A percentile compares a stretch with the other conserved stretches of the same genome.
Conservation (phyloP, 1,140 invertebrate genomes). For the Cyphomyrmex costatus region DNA sequence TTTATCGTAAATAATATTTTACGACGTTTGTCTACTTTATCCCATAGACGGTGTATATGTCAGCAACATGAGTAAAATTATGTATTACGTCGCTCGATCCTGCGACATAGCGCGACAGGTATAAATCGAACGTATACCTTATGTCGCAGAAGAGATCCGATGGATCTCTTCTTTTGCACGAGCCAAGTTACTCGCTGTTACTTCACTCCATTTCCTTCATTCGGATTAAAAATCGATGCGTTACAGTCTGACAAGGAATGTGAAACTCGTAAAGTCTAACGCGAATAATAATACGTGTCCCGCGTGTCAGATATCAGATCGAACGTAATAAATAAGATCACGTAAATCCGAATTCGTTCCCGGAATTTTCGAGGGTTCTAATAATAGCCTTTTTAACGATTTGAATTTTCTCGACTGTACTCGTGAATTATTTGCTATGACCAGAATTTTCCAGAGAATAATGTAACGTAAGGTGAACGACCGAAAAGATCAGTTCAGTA, state of each 20-base stretch:
- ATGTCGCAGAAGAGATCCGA: conserved; percentile 43
- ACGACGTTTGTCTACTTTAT: conserved; percentile 16
- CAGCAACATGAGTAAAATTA: conserved; percentile 33
- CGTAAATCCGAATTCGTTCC: conserved; percentile 65
- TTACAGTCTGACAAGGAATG: conserved; percentile 1
- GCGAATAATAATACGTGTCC: conserved; percentile 14
- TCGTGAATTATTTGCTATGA: conserved; percentile 68
- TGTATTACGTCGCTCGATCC: conserved; percentile 19
- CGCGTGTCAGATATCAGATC: conserved; percentile 37
- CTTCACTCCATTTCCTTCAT: conserved; percentile 39
- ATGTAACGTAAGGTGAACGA: conserved; percentile 63
- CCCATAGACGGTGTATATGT: background rate
- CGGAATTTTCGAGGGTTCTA: conserved; percentile 64
- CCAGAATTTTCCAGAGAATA: conserved; percentile 62
- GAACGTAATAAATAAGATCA: conserved; percentile 61
- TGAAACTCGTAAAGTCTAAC: conserved; percentile 8
- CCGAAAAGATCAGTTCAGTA: conserved; percentile 4
- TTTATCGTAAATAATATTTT: conserved; percentile 43
- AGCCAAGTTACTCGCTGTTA: conserved; percentile 24
- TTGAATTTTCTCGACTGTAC: conserved; percentile 52
- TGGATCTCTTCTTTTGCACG: conserved; percentile 11
- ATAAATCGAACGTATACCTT: conserved; percentile 47
- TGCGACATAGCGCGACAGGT: background rate
- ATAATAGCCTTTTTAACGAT: conserved; percentile 65
- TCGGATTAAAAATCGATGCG: conserved; percentile 46